phyloP scores from a whole-genome alignment of 2,113 vertebrate species.

The Corythornis madagascariensis region DNA sequence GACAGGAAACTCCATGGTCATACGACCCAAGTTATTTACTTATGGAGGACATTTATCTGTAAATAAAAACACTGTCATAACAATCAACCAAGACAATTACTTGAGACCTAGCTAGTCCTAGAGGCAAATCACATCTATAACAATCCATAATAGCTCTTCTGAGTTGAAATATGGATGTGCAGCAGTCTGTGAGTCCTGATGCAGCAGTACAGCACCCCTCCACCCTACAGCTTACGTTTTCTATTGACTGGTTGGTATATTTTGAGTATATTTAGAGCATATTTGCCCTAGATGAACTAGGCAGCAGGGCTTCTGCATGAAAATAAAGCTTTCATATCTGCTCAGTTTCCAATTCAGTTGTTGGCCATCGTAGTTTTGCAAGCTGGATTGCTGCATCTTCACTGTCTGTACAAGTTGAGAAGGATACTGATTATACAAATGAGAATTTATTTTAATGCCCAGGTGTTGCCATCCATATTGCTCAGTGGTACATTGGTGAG shows the following conservation, averaged over 20 bases:
- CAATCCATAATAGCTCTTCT: not conserved
- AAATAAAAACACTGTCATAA: not conserved
- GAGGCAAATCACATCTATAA: not conserved
- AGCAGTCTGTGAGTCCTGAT: not conserved
- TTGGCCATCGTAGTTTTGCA: not conserved
- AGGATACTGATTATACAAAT: not conserved
- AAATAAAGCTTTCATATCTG: not conserved
- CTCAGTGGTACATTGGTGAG: not conserved
- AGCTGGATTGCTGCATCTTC: not conserved
- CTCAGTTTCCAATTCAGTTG: not conserved
- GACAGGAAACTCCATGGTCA: fast-evolving
- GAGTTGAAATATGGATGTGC: not conserved
- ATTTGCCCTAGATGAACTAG: not conserved
- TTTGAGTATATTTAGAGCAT: not conserved
- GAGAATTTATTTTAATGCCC: not conserved
- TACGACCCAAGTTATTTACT: not conserved
- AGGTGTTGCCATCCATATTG: not conserved
- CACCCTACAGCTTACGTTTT: not conserved
- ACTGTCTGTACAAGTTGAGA: not conserved
- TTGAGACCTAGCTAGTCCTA: not conserved
- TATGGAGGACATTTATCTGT: not conserved
- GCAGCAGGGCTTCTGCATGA: not conserved
- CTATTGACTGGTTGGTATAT: not conserved
- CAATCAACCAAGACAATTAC: not conserved
- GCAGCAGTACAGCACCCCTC: not conserved